Evolutionary conservation across 2,113 vertebrate species (phyloP).

Genomic region (Furnarius figulus): DNA sequence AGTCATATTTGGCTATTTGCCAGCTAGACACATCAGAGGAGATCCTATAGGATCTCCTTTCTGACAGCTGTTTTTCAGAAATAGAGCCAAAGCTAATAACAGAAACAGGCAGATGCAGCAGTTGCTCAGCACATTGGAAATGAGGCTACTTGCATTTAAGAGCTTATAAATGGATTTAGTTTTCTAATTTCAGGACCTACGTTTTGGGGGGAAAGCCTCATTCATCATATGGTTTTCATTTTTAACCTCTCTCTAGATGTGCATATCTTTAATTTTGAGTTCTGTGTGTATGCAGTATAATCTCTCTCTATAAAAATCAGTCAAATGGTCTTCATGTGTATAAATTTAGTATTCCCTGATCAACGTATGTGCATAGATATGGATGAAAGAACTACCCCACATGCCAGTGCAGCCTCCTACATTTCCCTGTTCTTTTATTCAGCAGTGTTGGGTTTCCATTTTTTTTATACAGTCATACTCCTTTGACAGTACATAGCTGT

Average conservation of each 20-base stretch:
- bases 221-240: not conserved
- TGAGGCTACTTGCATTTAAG: not conserved
- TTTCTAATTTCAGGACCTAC: not conserved
- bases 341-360: not conserved
- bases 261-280: not conserved
- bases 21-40: not conserved
- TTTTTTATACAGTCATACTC: not conserved
- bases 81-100: not conserved
- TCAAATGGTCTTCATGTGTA: not conserved
- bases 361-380: not conserved
- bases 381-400: not conserved
- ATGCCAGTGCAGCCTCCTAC: not conserved
- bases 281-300: not conserved
- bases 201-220: not conserved
- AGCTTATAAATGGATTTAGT: not conserved
- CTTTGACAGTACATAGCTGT: constrained; percentile 6
- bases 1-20: not conserved
- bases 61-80: not conserved
- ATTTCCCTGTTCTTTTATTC: constrained; percentile 27
- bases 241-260: not conserved
- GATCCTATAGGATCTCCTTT: not conserved
- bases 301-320: not conserved
- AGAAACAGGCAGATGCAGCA: not conserved
- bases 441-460: not conserved
- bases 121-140: not conserved